phyloP scores from a whole-genome alignment of 2,888 invertebrate genomes.

The Acanthopleura granulata region DNA sequence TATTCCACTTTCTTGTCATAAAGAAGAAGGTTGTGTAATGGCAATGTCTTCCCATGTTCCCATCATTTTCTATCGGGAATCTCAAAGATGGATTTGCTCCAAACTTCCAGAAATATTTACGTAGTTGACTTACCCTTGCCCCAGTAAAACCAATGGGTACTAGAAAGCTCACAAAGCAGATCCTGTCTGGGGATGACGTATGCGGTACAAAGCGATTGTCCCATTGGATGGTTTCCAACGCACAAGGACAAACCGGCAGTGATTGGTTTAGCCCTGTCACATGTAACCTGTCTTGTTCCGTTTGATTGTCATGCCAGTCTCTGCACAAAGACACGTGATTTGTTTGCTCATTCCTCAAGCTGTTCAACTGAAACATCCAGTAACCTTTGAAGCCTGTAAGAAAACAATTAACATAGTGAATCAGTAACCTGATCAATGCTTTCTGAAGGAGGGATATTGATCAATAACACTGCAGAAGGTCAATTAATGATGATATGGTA shows the following conservation, averaged over 20 bases:
- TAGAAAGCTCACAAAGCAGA: neutral
- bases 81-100: too few relatives aligned
- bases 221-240: neutral
- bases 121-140: neutral
- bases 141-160: neutral
- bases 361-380: conserved; percentile 2
- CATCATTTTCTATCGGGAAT: too few relatives aligned
- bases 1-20: too few relatives aligned
- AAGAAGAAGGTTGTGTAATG: too few relatives aligned
- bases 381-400: neutral
- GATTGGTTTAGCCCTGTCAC: neutral
- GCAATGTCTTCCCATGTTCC: too few relatives aligned
- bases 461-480: too few relatives aligned
- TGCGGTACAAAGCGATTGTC: neutral
- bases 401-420: neutral
- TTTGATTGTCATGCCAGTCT: neutral
- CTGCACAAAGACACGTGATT: neutral
- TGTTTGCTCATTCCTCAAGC: neutral
- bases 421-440: too few relatives aligned
- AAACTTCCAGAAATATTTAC: too few relatives aligned
- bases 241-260: conserved; percentile 2
- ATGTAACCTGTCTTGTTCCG: neutral
- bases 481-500: too few relatives aligned
- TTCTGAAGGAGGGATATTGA: too few relatives aligned
- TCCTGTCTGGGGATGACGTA: neutral